These are phyloP conservation scores for Morelia viridis DNA, from an alignment of 2,797 vertebrate genomes.

Conservation along the genomic window DNA sequence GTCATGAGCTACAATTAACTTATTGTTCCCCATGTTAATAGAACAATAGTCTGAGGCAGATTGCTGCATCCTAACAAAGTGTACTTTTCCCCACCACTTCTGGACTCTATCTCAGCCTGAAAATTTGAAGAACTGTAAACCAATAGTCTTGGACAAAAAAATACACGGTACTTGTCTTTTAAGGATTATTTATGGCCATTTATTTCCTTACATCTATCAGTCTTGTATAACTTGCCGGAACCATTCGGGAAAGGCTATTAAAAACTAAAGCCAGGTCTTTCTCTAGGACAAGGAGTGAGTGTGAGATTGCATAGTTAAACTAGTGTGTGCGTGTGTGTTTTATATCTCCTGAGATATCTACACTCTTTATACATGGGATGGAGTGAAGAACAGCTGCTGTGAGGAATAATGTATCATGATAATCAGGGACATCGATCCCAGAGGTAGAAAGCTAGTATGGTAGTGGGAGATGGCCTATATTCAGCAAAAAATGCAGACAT, in stretches of 20 bases:
- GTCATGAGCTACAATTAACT: not conserved
- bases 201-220: not conserved
- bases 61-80: not conserved
- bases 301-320: not conserved
- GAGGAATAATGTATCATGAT: not conserved
- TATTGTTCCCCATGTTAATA: not conserved
- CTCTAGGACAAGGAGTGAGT: not conserved
- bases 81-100: not conserved
- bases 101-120: not conserved
- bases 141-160: not conserved
- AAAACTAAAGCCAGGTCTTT: not conserved
- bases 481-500: not conserved
- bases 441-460: not conserved
- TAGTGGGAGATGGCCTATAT: not conserved
- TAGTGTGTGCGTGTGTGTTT: not conserved
- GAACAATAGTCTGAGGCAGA: not conserved
- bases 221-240: not conserved
- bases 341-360: not conserved
- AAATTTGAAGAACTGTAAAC: not conserved
- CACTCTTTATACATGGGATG: not conserved
- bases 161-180: not conserved
- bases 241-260: not conserved
- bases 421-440: not conserved
- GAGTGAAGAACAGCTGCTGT: not conserved
- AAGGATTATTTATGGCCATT: not conserved